Evolutionary conservation across 2,113 vertebrate genomes (phyloP).

Genomic region (Hippocampus comes): DNA sequence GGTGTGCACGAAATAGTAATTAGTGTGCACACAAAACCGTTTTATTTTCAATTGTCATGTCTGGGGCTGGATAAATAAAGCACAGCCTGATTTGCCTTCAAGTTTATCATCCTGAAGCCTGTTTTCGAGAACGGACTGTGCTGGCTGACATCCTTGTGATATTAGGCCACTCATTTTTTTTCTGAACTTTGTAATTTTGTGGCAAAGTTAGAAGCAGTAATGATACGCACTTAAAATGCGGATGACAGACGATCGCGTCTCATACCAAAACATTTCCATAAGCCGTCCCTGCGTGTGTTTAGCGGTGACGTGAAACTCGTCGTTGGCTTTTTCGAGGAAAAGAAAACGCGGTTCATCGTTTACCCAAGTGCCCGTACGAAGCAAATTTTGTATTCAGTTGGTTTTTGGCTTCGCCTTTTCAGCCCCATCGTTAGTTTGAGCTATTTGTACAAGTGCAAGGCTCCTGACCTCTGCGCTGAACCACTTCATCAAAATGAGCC

Average conservation of each 20-base stretch:
- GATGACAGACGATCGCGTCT: background rate
- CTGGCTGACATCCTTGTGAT: too few relatives aligned
- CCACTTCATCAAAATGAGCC: slow-evolving; percentile 50
- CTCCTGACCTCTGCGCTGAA: slow-evolving; percentile 24
- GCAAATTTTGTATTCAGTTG: background rate
- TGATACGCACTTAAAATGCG: background rate
- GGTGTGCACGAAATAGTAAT: too few relatives aligned
- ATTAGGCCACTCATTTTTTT: background rate
- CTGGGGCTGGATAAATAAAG: too few relatives aligned
- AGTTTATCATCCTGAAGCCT: too few relatives aligned
- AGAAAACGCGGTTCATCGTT: background rate
- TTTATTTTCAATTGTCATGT: too few relatives aligned
- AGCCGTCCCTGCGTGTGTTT: background rate
- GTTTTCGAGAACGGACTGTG: too few relatives aligned
- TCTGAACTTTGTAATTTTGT: background rate
- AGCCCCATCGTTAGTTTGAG: slow-evolving; percentile 2
- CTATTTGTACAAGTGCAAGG: slow-evolving; percentile 10
- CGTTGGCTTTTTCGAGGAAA: background rate
- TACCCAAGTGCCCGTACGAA: background rate
- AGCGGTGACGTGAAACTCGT: background rate
- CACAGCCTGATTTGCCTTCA: too few relatives aligned
- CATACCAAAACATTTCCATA: slow-evolving; percentile 1
- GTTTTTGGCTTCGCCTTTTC: background rate
- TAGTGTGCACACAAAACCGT: too few relatives aligned
- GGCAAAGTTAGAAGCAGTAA: slow-evolving; percentile 8